A percentile compares a stretch with the other conserved stretches of the same genome.
Conservation (phyloP, 2,113 vertebrate species). For the Aspiorhynchus laticeps region DNA sequence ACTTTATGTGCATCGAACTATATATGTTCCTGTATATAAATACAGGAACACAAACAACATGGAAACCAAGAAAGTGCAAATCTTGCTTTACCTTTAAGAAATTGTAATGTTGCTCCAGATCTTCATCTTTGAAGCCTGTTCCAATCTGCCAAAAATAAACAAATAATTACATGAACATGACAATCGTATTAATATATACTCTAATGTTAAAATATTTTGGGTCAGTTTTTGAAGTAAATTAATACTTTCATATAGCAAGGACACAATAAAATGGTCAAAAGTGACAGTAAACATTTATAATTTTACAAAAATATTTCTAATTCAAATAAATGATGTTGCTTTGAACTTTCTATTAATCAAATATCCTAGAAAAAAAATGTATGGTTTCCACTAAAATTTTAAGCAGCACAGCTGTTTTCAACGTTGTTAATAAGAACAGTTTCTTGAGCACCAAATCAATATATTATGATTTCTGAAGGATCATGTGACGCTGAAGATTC, state of each 20-base stretch:
- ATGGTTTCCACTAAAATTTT: too few species aligned
- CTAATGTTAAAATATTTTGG: neutral
- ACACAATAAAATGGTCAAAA: neutral
- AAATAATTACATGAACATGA: neutral
- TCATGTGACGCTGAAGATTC: too few species aligned
- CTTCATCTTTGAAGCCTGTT: conserved; percentile 90
- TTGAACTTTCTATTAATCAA: too few species aligned
- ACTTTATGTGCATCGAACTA: too few species aligned
- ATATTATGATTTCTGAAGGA: too few species aligned
- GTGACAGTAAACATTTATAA: neutral
- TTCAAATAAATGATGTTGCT: neutral
- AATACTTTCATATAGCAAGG: neutral
- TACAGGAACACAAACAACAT: neutral
- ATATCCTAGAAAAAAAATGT: too few species aligned
- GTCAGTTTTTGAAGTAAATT: neutral
- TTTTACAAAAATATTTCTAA: neutral
- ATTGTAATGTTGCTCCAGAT: conserved; percentile 83
- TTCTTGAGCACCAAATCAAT: neutral
- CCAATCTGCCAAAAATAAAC: conserved; percentile 78
- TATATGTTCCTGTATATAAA: neutral
- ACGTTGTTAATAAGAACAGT: too few species aligned
- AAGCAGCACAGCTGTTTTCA: neutral
- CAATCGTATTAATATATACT: neutral
- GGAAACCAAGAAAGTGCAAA: neutral
- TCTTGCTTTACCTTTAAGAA: conserved; percentile 80